Evolutionary conservation across 2,113 vertebrate species (phyloP), one percentile per base, ranked within the genome.

Genomic region (Corydoras sp.): DNA sequence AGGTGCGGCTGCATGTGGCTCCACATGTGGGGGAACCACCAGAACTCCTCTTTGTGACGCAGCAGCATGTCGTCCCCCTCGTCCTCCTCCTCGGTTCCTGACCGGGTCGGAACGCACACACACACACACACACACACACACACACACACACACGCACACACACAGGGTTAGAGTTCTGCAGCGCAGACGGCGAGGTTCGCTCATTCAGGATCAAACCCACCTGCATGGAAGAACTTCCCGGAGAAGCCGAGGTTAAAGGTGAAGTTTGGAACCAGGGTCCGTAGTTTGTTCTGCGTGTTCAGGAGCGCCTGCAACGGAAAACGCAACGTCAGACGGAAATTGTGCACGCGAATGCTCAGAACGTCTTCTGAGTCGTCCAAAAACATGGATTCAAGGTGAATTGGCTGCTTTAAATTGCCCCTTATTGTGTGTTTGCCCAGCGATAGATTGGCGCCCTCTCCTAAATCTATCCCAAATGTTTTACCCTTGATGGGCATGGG

Each of bases 11-110:
- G 96, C 96, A 97, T 99, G 87, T 99, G 96, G 82, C 95, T 99
- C 96, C 96, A 99, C 96, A 99, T 99, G 82, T 99, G 96, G 49
- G 96, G 96, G 68, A 98, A 99, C 96, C 96, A 99, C 96, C 96
- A 99, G 86, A 98, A 96, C 79, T 99, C 95, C 68, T 84, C 90
- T 73, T 92, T 89, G 86, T 99, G 93, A 61, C 90, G 88, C 58
- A 99, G 90, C 78, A 99, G 89, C 96, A 94, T 97, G 89, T 98
- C 96, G 9, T 99, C 96, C 0, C 96, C 96, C 53, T 86, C 91
- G 61, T 98, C 95, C 80, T 99, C 96, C 81, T 98, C 95, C 71
- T 96, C 93, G 9, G 96, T 98, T 65, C 96, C 96, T 99, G n/a
- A n/a, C n/a, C n/a, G n/a, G n/a, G n/a, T n/a, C 77, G 2, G 75